Conservation (phyloP, 2,113 vertebrate genomes). For the Syngnathoides biaculeatus region DNA sequence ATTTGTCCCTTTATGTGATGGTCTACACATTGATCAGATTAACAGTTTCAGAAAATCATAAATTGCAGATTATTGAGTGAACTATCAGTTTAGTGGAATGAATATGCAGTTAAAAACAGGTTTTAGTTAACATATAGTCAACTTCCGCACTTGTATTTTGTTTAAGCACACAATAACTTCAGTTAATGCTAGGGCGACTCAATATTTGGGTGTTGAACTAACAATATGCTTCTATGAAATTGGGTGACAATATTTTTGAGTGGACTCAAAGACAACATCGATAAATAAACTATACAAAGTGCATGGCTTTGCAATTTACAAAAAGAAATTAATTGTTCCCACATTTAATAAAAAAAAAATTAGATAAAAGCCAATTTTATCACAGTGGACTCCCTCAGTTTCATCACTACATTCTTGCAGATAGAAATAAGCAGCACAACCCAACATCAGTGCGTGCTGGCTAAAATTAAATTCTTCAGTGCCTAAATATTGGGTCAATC, state of each 20-base stretch:
- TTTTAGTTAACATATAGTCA: no score
- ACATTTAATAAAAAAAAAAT: constrained; percentile 1
- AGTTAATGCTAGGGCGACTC: not conserved
- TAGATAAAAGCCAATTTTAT: not conserved
- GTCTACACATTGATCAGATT: no score
- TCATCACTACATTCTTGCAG: not conserved
- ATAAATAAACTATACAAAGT: not conserved
- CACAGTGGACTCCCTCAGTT: not conserved
- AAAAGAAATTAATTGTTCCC: not conserved
- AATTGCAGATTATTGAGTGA: no score
- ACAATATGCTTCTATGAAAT: not conserved
- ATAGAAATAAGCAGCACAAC: constrained; percentile 2
- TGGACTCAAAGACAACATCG: not conserved
- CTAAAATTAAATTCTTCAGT: constrained; percentile 2
- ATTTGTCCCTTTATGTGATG: no score
- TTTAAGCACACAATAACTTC: not conserved
- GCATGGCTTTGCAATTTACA: not conserved
- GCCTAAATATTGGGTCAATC: not conserved
- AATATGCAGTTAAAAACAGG: no score
- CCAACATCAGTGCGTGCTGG: constrained; percentile 2
- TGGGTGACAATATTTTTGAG: not conserved
- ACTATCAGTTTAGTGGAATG: no score
- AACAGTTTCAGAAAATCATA: no score
- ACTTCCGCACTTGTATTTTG: no score
- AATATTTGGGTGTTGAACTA: not conserved